Evolutionary conservation across 1,140 invertebrate genomes (phyloP).

Genomic region (Streblospio benedicti): DNA sequence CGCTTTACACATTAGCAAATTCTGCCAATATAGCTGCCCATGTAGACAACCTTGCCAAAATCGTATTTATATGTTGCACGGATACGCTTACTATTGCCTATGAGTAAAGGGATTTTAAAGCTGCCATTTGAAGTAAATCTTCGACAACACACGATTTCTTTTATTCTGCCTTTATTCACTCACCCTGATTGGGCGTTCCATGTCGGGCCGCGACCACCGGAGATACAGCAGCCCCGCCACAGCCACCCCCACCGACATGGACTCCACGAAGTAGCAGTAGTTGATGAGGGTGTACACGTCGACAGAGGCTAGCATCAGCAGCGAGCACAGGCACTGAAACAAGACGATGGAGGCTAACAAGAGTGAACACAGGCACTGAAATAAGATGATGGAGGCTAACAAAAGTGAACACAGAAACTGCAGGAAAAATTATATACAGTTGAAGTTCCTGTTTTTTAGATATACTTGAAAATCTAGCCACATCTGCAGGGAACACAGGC

Average conservation of each 20-base stretch:
- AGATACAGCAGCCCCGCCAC: constrained; percentile 61
- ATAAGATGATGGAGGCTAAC: constrained; percentile 42
- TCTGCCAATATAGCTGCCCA: too few relatives aligned
- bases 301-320: constrained; percentile 73
- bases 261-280: constrained; percentile 86
- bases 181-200: constrained; percentile 7
- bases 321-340: constrained; percentile 57
- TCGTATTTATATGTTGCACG: too few relatives aligned
- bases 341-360: constrained; percentile 40
- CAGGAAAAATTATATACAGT: constrained; percentile 17
- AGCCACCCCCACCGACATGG: constrained; percentile 81
- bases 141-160: too few relatives aligned
- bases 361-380: constrained; percentile 14
- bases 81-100: too few relatives aligned
- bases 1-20: too few relatives aligned
- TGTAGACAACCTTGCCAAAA: too few relatives aligned
- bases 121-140: too few relatives aligned
- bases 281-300: constrained; percentile 87
- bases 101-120: too few relatives aligned
- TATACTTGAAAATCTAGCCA: not conserved
- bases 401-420: not conserved
- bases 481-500: not conserved
- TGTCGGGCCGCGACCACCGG: constrained; percentile 7
- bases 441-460: too few relatives aligned
- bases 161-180: too few relatives aligned